Evolutionary conservation across 1,140 invertebrate genomes (phyloP).

Genomic region (Macrobrachium nipponense): DNA sequence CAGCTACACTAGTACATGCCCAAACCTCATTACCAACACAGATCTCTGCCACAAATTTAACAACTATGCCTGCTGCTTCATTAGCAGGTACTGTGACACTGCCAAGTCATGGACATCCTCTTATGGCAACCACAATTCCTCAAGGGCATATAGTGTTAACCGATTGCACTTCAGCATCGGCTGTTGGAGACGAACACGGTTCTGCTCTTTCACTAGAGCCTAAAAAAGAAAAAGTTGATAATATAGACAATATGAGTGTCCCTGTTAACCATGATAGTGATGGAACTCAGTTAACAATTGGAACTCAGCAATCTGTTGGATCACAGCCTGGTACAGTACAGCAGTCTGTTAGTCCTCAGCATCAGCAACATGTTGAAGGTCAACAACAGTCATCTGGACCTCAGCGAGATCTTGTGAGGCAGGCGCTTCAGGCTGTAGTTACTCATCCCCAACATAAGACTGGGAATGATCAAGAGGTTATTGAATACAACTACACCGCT

Average conservation of each 20-base stretch:
- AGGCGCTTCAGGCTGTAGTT: slow-evolving; percentile 55
- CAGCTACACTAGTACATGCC: slow-evolving; percentile 40
- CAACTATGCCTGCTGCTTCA: slow-evolving; percentile 44
- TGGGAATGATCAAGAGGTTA: slow-evolving; percentile 58
- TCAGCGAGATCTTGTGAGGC: slow-evolving; percentile 48
- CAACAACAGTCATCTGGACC: slow-evolving; percentile 14
- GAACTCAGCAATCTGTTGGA: slow-evolving; percentile 43
- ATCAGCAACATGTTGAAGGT: no score
- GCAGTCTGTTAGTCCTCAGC: no score
- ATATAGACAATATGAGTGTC: slow-evolving; percentile 27
- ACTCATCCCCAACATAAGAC: slow-evolving; percentile 56
- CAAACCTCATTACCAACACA: slow-evolving; percentile 25
- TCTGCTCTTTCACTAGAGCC: slow-evolving; percentile 16
- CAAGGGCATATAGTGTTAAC: slow-evolving; percentile 29
- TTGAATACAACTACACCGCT: slow-evolving; percentile 59
- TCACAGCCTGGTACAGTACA: slow-evolving; percentile 1
- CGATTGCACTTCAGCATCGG: slow-evolving; percentile 29
- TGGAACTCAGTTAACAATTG: slow-evolving; percentile 28
- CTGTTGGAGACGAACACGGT: slow-evolving; percentile 25
- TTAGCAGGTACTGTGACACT: slow-evolving; percentile 28
- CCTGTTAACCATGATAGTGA: slow-evolving; percentile 26
- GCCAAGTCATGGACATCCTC: slow-evolving; percentile 19
- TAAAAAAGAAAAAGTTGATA: slow-evolving; percentile 49
- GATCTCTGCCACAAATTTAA: slow-evolving; percentile 42
- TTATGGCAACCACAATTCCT: slow-evolving; percentile 15